phyloP scores from a whole-genome alignment of 1,140 invertebrate species.

The Drosophila repleta region DNA sequence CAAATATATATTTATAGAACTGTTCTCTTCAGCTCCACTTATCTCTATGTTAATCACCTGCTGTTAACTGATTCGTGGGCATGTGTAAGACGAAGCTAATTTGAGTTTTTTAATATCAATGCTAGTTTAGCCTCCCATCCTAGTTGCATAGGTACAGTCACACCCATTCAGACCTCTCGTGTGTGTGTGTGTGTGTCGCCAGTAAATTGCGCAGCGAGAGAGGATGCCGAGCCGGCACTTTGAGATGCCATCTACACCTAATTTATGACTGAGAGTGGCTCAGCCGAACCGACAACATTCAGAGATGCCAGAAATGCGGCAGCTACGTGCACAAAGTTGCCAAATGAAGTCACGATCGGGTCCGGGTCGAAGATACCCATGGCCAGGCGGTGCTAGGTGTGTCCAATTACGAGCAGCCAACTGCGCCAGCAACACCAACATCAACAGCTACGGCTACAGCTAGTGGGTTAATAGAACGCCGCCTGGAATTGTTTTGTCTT shows the following conservation, averaged over 20 bases:
- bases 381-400: conserved; percentile 44
- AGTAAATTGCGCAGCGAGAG: conserved; percentile 51
- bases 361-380: conserved; percentile 29
- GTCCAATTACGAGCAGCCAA: conserved; percentile 42
- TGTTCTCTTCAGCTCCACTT: too few species aligned
- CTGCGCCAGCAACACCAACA: conserved; percentile 22
- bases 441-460: conserved; percentile 14
- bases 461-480: conserved; percentile 75
- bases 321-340: conserved; percentile 52
- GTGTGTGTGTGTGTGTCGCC: conserved; percentile 30
- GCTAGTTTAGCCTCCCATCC: not conserved
- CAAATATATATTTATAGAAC: too few species aligned
- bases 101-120: not conserved
- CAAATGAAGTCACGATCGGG: conserved; percentile 65
- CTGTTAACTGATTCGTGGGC: too few species aligned
- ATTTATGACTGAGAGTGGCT: conserved; percentile 74
- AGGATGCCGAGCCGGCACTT: conserved; percentile 58
- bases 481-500: conserved; percentile 5
- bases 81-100: not conserved
- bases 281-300: conserved; percentile 35
- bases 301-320: conserved; percentile 61
- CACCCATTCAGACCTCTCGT: conserved; percentile 11
- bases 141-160: conserved; percentile 11
- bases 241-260: conserved; percentile 76
- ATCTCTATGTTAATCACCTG: too few species aligned